Evolutionary conservation across 2,797 vertebrate genomes (phyloP).

Genomic region (Loris lydekkerianus): DNA sequence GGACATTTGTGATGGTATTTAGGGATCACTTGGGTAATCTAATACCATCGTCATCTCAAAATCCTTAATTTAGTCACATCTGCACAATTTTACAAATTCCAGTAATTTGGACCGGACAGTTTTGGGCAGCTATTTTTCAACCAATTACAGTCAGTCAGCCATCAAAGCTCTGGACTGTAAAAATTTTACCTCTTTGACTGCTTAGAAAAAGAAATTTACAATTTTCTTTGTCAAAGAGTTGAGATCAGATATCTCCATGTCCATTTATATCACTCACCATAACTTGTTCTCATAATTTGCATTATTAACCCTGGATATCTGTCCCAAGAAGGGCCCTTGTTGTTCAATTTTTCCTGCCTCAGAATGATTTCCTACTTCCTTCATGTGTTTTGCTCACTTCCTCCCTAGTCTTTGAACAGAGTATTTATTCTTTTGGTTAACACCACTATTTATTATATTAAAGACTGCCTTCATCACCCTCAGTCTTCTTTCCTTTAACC

Average conservation of each 20-base stretch:
- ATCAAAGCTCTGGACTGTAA: background rate
- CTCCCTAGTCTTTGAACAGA: constrained; percentile 18
- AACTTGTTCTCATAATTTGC: background rate
- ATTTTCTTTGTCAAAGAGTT: background rate
- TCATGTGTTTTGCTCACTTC: background rate
- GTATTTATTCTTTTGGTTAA: background rate
- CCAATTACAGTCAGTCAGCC: background rate
- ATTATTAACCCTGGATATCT: background rate
- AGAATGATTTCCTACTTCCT: background rate
- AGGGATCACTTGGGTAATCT: background rate
- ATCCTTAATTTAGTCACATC: background rate
- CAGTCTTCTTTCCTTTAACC: background rate
- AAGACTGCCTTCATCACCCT: background rate
- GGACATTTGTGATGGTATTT: background rate
- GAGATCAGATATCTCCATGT: background rate
- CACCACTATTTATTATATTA: background rate
- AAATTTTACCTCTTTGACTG: background rate
- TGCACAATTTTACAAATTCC: background rate
- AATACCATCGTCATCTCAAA: background rate
- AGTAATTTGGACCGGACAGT: background rate
- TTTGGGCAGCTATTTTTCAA: background rate
- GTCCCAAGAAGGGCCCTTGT: background rate
- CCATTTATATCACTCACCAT: background rate
- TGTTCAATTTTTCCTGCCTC: background rate
- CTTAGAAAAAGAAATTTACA: background rate